phyloP scores from a whole-genome alignment of 2,797 vertebrate genomes.

The Mus minutoides region DNA sequence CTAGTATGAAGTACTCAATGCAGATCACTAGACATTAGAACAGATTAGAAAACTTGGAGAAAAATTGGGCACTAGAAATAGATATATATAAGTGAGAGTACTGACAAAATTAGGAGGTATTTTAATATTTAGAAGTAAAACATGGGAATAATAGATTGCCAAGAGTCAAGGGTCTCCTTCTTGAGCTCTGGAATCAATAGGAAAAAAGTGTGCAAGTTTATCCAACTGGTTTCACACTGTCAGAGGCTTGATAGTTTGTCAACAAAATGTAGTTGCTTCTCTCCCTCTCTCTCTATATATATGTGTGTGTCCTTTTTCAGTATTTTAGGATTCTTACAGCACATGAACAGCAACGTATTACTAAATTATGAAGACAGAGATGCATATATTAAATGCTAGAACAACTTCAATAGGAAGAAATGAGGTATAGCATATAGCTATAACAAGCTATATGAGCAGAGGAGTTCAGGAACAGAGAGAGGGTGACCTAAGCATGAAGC shows the following conservation, averaged over 20 bases:
- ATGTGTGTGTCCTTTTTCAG: not conserved
- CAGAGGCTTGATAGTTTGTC: not conserved
- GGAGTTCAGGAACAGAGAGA: not conserved
- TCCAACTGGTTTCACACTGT: not conserved
- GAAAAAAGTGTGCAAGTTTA: not conserved
- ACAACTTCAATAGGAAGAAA: not conserved
- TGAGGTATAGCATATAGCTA: not conserved
- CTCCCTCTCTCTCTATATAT: not conserved
- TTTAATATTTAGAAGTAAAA: conserved; percentile 1
- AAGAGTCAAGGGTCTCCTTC: not conserved
- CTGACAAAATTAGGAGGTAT: not conserved
- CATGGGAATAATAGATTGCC: not conserved
- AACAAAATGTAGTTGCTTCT: not conserved
- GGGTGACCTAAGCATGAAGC: not conserved
- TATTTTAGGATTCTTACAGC: not conserved
- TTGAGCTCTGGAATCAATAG: not conserved
- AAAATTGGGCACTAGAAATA: conserved; percentile 22
- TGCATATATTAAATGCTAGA: not conserved
- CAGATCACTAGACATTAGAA: not conserved
- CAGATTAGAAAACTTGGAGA: not conserved
- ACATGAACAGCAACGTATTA: not conserved
- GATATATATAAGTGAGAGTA: not conserved
- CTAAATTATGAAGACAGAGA: not conserved
- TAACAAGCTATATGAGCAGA: not conserved
- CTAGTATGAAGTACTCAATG: not conserved